Evolutionary conservation across 2,888 invertebrate species (phyloP).

Genomic region (Aporophyla nigra): DNA sequence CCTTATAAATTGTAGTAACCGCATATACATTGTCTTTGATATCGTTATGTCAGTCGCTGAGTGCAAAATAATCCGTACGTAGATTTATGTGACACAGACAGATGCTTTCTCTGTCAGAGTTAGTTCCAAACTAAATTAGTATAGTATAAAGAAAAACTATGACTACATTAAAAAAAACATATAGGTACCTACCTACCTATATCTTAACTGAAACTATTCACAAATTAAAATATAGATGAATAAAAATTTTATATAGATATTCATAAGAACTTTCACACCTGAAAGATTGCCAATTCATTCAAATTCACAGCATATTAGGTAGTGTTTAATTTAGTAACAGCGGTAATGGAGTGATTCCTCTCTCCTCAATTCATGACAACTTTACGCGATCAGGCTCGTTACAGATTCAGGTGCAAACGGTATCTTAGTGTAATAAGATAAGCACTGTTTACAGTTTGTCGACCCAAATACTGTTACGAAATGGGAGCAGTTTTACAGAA

Average conservation of each 20-base stretch:
- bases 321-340: background rate
- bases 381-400: slow-evolving; percentile 23
- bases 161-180: no score
- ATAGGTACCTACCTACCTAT: no score
- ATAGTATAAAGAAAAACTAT: no score
- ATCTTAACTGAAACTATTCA: no score
- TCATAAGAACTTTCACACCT: background rate
- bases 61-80: background rate
- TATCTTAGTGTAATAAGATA: slow-evolving; percentile 55
- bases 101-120: background rate
- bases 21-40: background rate
- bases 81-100: background rate
- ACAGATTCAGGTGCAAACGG: slow-evolving; percentile 58
- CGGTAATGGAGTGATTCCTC: background rate
- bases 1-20: background rate
- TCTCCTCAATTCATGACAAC: slow-evolving; percentile 5
- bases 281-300: background rate
- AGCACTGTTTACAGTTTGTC: slow-evolving; percentile 59
- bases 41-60: background rate
- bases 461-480: slow-evolving; percentile 69
- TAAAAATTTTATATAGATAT: background rate
- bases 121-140: no score
- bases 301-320: no score
- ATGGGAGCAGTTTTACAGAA: slow-evolving; percentile 67
- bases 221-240: no score